Conservation (phyloP, 2,888 invertebrate species). For the Vanessa cardui region DNA sequence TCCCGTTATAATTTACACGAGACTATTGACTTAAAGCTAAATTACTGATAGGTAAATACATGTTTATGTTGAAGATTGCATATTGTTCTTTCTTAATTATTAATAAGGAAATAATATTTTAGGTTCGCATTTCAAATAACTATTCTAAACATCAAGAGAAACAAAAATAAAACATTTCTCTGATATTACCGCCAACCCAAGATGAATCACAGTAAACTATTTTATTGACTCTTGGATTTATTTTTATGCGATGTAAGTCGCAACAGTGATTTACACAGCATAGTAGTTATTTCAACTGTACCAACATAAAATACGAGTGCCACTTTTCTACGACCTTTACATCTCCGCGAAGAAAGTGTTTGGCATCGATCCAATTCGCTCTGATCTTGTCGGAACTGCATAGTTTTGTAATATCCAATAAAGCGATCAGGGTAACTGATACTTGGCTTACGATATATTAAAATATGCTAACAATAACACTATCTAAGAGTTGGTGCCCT, state of each 20-base stretch:
- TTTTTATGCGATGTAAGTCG: constrained; percentile 4
- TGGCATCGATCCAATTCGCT: constrained; percentile 68
- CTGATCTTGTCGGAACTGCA: constrained; percentile 70
- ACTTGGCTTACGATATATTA: constrained; percentile 25
- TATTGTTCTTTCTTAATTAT: too few species aligned
- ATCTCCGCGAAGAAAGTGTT: constrained; percentile 56
- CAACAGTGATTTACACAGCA: constrained; percentile 19
- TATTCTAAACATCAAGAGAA: neutral
- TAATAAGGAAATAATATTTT: too few species aligned
- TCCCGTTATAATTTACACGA: neutral
- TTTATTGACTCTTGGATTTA: neutral
- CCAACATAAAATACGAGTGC: constrained; percentile 50
- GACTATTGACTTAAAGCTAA: neutral
- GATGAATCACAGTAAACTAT: neutral
- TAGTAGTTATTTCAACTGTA: constrained; percentile 16
- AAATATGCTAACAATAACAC: too few species aligned
- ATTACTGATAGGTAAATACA: neutral
- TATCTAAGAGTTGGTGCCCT: too few species aligned
- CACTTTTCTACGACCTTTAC: constrained; percentile 53
- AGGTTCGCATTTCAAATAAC: too few species aligned
- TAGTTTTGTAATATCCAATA: constrained; percentile 30
- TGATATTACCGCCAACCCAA: neutral
- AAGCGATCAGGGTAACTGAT: constrained; percentile 22
- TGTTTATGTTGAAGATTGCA: too few species aligned
- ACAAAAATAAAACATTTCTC: neutral